A percentile compares a stretch with the other conserved stretches of the same genome.
Conservation (phyloP, 2,797 vertebrate species). For the Microchirus variegatus region DNA sequence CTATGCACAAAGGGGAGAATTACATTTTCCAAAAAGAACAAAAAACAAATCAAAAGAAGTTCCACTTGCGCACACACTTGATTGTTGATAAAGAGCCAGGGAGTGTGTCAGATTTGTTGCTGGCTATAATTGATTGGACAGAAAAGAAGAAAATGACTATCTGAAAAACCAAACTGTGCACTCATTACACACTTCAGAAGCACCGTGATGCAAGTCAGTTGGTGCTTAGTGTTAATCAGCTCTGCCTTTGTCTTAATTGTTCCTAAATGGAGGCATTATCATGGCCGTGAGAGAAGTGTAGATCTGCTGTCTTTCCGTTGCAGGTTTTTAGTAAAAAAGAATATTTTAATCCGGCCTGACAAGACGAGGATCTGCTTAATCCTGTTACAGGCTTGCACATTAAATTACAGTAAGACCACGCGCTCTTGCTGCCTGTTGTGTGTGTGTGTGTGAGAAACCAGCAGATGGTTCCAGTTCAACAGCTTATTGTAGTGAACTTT, state of each 20-base stretch:
- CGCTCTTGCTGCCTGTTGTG: constrained; percentile 58
- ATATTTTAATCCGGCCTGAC: constrained; percentile 82
- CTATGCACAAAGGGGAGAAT: constrained; percentile 10
- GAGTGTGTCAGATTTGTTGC: constrained; percentile 11
- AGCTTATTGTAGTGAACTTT: constrained; percentile 61
- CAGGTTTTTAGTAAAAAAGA: constrained; percentile 69
- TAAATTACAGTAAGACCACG: constrained; percentile 76
- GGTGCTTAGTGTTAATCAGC: constrained; percentile 61
- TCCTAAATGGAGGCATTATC: constrained; percentile 59
- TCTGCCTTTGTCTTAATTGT: constrained; percentile 61
- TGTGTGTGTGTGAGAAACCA: constrained; percentile 60
- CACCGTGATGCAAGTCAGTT: constrained; percentile 41
- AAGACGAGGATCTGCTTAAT: constrained; percentile 80
- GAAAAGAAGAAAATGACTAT: constrained; percentile 22
- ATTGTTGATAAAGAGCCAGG: constrained; percentile 5
- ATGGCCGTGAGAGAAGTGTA: constrained; percentile 47
- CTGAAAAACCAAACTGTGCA: constrained; percentile 9
- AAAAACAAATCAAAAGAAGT: not conserved
- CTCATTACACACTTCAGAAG: constrained; percentile 52
- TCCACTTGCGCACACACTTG: not conserved
- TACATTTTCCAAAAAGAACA: not conserved
- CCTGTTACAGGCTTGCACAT: constrained; percentile 78
- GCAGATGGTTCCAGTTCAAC: constrained; percentile 70
- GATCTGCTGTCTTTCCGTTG: constrained; percentile 50
- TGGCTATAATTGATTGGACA: constrained; percentile 5